A percentile compares a stretch with the other conserved stretches of the same genome.
Conservation (phyloP, 2,888 invertebrate species). For the Torymus tubicola region DNA sequence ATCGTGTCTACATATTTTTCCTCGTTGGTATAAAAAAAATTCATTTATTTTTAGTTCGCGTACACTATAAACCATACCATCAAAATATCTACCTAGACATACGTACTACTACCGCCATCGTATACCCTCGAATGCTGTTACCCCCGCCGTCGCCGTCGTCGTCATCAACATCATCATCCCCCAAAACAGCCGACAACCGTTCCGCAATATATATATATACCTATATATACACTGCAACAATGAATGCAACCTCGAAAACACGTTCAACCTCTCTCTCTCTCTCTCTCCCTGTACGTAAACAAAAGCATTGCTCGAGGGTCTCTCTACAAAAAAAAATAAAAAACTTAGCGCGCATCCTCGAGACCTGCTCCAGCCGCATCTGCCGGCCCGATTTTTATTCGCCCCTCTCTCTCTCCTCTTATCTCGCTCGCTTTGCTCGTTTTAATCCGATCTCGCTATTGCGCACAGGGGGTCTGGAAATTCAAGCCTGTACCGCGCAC, state of each 20-base stretch:
- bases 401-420: conserved; percentile 9
- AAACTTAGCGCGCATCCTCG: conserved; percentile 5
- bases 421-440: conserved; percentile 21
- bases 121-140: no score
- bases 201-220: no score
- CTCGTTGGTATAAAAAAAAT: no score
- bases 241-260: conserved; percentile 12
- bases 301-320: conserved; percentile 10
- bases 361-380: conserved; percentile 39
- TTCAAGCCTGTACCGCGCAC: conserved; percentile 33
- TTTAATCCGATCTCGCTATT: conserved; percentile 42
- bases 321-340: conserved; percentile 19
- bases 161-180: no score
- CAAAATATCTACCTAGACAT: no score
- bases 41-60: no score
- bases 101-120: no score
- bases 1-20: no score
- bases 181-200: no score
- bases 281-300: conserved; percentile 36
- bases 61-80: no score
- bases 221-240: conserved; percentile 12
- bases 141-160: no score
- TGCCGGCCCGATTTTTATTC: conserved; percentile 34
- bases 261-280: no score
- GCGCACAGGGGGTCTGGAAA: conserved; percentile 32